Evolutionary conservation across 92 coral and sea anemone species (phyloP).

Genomic region (Isaurus tuberculatus): DNA sequence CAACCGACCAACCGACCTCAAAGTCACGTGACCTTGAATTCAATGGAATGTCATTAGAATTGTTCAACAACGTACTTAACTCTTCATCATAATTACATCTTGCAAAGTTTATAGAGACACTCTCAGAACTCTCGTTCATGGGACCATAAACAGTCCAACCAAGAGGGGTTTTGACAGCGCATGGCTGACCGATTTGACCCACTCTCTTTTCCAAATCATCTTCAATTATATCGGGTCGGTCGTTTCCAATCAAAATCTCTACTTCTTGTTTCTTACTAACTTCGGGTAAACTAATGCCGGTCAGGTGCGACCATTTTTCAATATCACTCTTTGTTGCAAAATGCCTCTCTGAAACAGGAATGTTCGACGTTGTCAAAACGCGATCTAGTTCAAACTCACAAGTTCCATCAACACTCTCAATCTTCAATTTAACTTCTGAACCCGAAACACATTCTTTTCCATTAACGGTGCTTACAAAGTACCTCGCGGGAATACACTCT

Average conservation of each 20-base stretch:
- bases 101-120: constrained; percentile 39
- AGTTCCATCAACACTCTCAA: constrained; percentile 56
- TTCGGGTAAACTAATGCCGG: constrained; percentile 50
- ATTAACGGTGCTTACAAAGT: constrained; percentile 57
- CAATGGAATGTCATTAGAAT: constrained; percentile 67
- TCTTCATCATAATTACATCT: constrained; percentile 48
- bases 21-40: constrained; percentile 16
- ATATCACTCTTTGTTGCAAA: constrained; percentile 56
- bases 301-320: constrained; percentile 60
- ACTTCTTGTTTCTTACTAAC: constrained; percentile 29
- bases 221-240: constrained; percentile 58
- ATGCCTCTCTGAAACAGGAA: constrained; percentile 63
- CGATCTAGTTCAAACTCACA: constrained; percentile 55
- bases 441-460: constrained; percentile 50
- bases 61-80: constrained; percentile 58
- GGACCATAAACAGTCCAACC: constrained; percentile 75
- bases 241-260: constrained; percentile 56
- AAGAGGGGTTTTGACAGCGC: constrained; percentile 60
- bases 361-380: constrained; percentile 61
- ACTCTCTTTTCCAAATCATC: constrained; percentile 50
- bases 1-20: constrained; percentile 25
- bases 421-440: constrained; percentile 47
- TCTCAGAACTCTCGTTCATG: constrained; percentile 56
- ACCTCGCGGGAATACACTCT: constrained; percentile 41
- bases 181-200: constrained; percentile 63